Base-by-base conservation (phyloP, 2,888 invertebrate species). In the Epistrophe grossulariae region DNA sequence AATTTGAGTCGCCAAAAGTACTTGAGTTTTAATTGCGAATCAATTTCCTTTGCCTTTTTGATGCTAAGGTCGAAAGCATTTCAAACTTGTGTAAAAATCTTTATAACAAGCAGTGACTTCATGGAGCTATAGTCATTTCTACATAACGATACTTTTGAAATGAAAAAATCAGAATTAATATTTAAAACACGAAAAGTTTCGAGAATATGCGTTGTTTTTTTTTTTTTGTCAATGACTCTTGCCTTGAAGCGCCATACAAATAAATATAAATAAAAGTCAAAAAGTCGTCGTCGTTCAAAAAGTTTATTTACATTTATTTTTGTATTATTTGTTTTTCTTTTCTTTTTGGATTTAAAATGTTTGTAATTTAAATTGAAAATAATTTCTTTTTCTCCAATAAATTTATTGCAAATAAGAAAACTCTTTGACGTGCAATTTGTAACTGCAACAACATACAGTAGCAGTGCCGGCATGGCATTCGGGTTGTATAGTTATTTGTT, bases 221-320 rank as follows among this genome's bases (percentile, higher is more conserved):
- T 31, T 31, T 5, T 45, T 0, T 35, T 28, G 8, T 31, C 38
- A 17, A 68, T 52, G 68, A 50, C 38, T 68, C 10, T 68, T 52
- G 68, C 68, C 68, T 48, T 66, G 66, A 66, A 48, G 31, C 66
- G 48, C 38, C 38, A 68, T 35, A 38, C 52, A 68, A 19, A 52
- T 38, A 68, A 68, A 68, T 38, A 38, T 9, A 68, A 38, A 52
- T 68, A 24, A 52, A 68, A 52, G 38, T 68, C 68, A 70, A 55
- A 70, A 70, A 70, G 70, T 70, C 52, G 24, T 38, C 17, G 5
- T 50, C 28, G 40, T 55, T 70, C 5, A 52, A 70, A 55, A 55
- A 28, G 70, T 70, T 70, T 70, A 55, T 70, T 70, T 55, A 24
- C 19, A 13, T 38, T 68, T 19, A 40, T n/a, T 24, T 28, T n/a